These are phyloP conservation scores for Rhinichthys osculus DNA, from an alignment of 2,797 vertebrate genomes.

Conservation along the genomic window DNA sequence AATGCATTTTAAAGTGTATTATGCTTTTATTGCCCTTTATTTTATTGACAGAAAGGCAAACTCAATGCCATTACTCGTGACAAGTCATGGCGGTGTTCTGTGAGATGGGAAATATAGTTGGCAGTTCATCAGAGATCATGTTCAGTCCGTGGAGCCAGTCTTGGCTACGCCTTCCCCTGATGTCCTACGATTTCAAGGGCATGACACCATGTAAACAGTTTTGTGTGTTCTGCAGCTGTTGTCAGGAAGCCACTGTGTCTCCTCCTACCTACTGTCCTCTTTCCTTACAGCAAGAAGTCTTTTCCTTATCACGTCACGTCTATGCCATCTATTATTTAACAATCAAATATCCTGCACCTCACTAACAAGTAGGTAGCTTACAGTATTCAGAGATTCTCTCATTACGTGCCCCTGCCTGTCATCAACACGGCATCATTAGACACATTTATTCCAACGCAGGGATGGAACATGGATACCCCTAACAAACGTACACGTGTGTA, in stretches of 20 bases:
- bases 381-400: conserved; percentile 46
- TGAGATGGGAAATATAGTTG: conserved; percentile 45
- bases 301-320: conserved; percentile 26
- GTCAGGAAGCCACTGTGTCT: conserved; percentile 45
- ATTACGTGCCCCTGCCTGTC: conserved; percentile 39
- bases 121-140: conserved; percentile 50
- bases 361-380: conserved; percentile 59
- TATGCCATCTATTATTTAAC: conserved; percentile 80
- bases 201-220: conserved; percentile 58
- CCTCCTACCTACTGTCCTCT: conserved; percentile 53
- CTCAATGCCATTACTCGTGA: not conserved
- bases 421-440: conserved; percentile 54
- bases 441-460: conserved; percentile 28
- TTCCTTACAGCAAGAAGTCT: conserved; percentile 61
- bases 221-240: conserved; percentile 51
- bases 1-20: conserved; percentile 39
- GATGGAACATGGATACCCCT: conserved; percentile 28
- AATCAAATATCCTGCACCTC: conserved; percentile 56
- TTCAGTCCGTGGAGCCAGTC: conserved; percentile 54
- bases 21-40: conserved; percentile 44
- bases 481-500: conserved; percentile 16
- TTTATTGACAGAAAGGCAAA: conserved; percentile 33
- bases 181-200: conserved; percentile 75
- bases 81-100: conserved; percentile 26
- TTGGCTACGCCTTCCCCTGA: conserved; percentile 66